A percentile compares a stretch with the other conserved stretches of the same genome.
Evolutionary conservation across 1,140 invertebrate species (phyloP).

Genomic region (Drosophila pseudoobscura): DNA sequence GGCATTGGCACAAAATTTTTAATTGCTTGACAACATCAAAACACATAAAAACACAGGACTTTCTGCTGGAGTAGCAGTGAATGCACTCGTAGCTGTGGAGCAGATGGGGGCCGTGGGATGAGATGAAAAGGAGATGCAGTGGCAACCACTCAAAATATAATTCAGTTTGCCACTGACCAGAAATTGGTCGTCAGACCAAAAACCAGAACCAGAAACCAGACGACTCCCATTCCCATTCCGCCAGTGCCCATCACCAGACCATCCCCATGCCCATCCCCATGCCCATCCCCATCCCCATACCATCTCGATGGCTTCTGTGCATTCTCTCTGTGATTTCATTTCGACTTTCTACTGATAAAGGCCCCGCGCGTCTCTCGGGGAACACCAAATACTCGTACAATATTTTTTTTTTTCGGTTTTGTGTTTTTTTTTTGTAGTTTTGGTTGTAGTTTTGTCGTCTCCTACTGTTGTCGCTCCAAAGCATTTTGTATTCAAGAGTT

Average conservation of each 20-base stretch:
- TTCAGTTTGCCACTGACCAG: constrained; percentile 65
- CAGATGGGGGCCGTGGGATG: too few relatives aligned
- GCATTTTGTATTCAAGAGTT: constrained; percentile 77
- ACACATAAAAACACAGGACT: constrained; percentile 43
- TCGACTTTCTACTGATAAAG: constrained; percentile 46
- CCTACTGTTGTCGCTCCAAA: constrained; percentile 30
- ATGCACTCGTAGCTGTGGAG: not conserved
- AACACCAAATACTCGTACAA: constrained; percentile 18
- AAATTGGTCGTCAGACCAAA: constrained; percentile 63
- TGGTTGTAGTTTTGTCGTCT: constrained; percentile 30
- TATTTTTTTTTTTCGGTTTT: constrained; percentile 37
- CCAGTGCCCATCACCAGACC: constrained; percentile 4
- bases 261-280: constrained; percentile 21
- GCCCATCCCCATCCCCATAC: constrained; percentile 15
- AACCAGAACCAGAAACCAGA: constrained; percentile 22
- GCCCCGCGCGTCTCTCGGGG: constrained; percentile 7
- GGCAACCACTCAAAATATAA: constrained; percentile 68
- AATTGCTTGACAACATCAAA: constrained; percentile 75
- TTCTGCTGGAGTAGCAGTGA: not conserved
- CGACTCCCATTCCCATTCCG: constrained; percentile 1
- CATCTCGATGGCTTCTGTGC: constrained; percentile 31
- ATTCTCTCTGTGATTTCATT: constrained; percentile 61
- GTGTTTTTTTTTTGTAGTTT: constrained; percentile 33
- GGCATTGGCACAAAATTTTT: constrained; percentile 70
- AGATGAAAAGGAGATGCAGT: constrained; percentile 12